Conservation (phyloP, 1,140 invertebrate species). For the Drosophila ficusphila region DNA sequence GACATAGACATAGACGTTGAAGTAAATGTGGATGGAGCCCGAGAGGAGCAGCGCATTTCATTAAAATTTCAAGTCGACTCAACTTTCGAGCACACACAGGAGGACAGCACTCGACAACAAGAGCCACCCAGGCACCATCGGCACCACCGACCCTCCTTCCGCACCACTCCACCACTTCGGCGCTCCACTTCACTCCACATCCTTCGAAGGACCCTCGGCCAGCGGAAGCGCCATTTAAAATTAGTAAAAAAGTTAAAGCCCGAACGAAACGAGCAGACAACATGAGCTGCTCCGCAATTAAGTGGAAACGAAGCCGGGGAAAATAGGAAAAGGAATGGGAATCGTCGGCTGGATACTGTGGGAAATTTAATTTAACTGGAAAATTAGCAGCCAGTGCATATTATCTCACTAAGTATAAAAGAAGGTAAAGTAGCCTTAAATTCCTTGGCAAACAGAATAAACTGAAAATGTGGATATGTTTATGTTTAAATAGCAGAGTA, state of each 20-base stretch:
- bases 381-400: no score
- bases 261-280: constrained; percentile 34
- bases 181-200: neutral
- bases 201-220: constrained; percentile 1
- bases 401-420: no score
- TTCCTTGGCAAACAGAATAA: no score
- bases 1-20: neutral
- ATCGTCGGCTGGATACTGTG: neutral
- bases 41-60: constrained; percentile 65
- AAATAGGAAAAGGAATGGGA: no score
- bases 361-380: no score
- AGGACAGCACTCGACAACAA: constrained; percentile 51
- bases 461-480: no score
- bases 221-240: constrained; percentile 69
- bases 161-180: constrained; percentile 1
- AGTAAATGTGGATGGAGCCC: constrained; percentile 12
- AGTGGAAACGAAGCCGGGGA: constrained; percentile 26
- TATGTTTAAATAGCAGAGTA: no score
- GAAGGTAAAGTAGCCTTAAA: no score
- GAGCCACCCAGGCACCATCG: constrained; percentile 12
- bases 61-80: constrained; percentile 77
- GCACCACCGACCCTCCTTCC: neutral
- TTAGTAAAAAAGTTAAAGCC: constrained; percentile 75
- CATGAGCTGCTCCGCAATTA: constrained; percentile 70
- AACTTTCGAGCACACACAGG: constrained; percentile 57